These are phyloP conservation scores for Heterotilapia buettikoferi DNA, from an alignment of 2,113 vertebrate genomes.

Conservation along the genomic window DNA sequence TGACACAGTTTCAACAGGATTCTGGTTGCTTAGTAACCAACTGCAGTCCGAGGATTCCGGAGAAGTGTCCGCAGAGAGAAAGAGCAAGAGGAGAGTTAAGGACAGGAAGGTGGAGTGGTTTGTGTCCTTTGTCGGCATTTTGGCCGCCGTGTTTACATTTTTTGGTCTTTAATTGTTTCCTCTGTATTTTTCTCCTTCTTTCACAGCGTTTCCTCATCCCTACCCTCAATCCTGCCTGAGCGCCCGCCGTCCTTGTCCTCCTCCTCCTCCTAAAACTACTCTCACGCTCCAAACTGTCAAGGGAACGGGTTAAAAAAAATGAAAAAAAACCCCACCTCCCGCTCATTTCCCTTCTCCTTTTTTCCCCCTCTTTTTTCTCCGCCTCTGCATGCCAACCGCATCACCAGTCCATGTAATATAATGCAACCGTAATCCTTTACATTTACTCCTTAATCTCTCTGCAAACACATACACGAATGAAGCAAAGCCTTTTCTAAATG, in stretches of 20 bases:
- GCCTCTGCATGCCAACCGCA: background rate
- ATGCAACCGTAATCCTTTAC: constrained; percentile 15
- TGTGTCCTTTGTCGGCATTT: constrained; percentile 28
- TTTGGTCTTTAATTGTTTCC: constrained; percentile 25
- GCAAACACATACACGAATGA: background rate
- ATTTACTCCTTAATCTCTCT: background rate
- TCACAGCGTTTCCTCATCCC: background rate
- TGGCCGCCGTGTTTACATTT: constrained; percentile 37
- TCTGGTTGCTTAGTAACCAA: constrained; percentile 65
- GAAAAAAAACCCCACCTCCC: background rate
- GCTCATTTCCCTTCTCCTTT: constrained; percentile 16
- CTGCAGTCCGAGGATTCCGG: constrained; percentile 54
- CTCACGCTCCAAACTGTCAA: constrained; percentile 35
- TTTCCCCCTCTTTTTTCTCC: background rate
- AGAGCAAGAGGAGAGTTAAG: constrained; percentile 13
- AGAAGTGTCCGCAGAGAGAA: constrained; percentile 24
- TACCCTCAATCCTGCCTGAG: background rate
- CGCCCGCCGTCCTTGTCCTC: background rate
- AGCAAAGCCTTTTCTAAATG: background rate
- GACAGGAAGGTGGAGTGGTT: constrained; percentile 34
- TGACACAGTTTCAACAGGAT: constrained; percentile 60
- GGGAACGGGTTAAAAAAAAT: background rate
- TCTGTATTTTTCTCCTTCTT: background rate
- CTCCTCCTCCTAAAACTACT: background rate
- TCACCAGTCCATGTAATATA: background rate